Conservation (phyloP, 1,140 invertebrate genomes). For the Steinernema feltiae region DNA sequence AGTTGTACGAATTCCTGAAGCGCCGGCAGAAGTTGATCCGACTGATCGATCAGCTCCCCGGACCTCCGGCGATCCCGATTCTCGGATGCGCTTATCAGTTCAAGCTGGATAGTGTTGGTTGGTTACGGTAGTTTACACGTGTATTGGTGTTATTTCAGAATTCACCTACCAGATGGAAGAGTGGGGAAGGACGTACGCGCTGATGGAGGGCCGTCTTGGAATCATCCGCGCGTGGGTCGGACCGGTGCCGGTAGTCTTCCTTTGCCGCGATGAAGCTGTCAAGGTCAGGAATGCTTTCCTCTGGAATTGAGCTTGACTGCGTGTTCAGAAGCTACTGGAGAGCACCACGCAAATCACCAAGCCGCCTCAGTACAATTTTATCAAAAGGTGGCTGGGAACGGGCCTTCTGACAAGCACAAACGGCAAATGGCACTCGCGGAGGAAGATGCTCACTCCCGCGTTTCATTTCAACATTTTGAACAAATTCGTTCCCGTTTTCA, state of each 20-base stretch:
- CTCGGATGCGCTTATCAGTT: slow-evolving; percentile 62
- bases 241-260: slow-evolving; percentile 30
- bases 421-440: slow-evolving; percentile 69
- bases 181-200: slow-evolving; percentile 22
- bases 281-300: slow-evolving; percentile 19
- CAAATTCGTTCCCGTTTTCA: slow-evolving; percentile 73
- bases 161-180: slow-evolving; percentile 36
- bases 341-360: slow-evolving; percentile 75
- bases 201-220: slow-evolving; percentile 17
- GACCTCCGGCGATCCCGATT: slow-evolving; percentile 63
- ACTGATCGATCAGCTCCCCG: slow-evolving; percentile 57
- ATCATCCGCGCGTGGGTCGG: slow-evolving; percentile 29
- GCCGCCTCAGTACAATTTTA: slow-evolving; percentile 67
- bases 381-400: slow-evolving; percentile 74
- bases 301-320: slow-evolving; percentile 57
- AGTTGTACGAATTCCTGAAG: neutral
- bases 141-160: neutral
- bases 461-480: slow-evolving; percentile 81
- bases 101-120: slow-evolving; percentile 60
- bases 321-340: slow-evolving; percentile 67
- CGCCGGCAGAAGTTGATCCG: neutral
- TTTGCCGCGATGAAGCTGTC: slow-evolving; percentile 16
- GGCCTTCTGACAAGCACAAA: slow-evolving; percentile 74
- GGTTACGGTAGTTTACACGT: slow-evolving; percentile 42
- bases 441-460: slow-evolving; percentile 79